phyloP scores from a whole-genome alignment of 2,888 invertebrate genomes.

The Volucella zonaria region DNA sequence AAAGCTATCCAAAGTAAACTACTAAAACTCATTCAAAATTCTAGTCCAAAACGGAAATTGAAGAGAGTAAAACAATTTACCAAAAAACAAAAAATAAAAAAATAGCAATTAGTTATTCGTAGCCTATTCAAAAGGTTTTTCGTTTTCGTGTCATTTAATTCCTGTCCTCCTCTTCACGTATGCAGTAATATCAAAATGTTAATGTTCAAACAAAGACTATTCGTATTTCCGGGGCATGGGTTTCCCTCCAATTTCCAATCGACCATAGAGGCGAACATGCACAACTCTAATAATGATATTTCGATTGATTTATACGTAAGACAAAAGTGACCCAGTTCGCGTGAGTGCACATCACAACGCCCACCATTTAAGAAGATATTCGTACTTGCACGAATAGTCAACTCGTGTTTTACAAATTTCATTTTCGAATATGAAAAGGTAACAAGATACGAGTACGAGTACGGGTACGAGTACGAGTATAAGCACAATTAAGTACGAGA shows the following conservation, averaged over 20 bases:
- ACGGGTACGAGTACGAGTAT: too few species aligned
- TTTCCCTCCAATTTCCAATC: conserved; percentile 30
- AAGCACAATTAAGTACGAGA: conserved; percentile 27
- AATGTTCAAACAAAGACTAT: conserved; percentile 39
- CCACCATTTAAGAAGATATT: conserved; percentile 8
- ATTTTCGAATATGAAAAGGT: conserved; percentile 25
- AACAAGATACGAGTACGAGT: conserved; percentile 50
- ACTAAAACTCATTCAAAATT: conserved; percentile 15
- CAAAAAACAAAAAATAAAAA: too few species aligned
- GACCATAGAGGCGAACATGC: conserved; percentile 28
- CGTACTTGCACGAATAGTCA: conserved; percentile 22
- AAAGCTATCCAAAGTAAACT: not conserved
- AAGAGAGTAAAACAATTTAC: conserved; percentile 10
- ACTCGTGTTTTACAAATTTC: conserved; percentile 30
- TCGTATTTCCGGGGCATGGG: conserved; percentile 35
- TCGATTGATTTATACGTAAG: conserved; percentile 60
- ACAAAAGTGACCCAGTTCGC: conserved; percentile 65
- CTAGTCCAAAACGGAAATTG: conserved; percentile 52
- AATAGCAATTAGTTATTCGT: conserved; percentile 45
- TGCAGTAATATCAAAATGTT: conserved; percentile 50
- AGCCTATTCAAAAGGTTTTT: too few species aligned
- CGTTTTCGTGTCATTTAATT: conserved; percentile 16
- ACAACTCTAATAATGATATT: conserved; percentile 59
- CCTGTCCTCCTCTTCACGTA: conserved; percentile 16
- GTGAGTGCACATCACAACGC: conserved; percentile 53